Conservation (phyloP, 53 echinoderm and acorn worm species). For the Holothuria scabra region DNA sequence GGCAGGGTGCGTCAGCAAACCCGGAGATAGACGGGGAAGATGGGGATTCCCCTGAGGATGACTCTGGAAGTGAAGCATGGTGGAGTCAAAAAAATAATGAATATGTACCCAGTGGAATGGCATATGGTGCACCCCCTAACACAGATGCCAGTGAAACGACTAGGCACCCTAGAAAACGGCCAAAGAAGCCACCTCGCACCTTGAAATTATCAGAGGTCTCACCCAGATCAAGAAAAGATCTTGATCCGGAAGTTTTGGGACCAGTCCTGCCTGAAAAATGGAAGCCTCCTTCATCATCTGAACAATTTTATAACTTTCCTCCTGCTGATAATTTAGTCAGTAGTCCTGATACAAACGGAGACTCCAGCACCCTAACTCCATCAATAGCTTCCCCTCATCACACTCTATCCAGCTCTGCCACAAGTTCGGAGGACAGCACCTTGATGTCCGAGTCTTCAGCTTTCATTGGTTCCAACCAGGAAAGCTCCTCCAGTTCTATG, state of each 20-base stretch:
- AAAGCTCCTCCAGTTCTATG: constrained; percentile 85
- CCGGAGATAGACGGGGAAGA: not conserved
- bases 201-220: not conserved
- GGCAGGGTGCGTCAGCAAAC: not conserved
- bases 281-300: constrained; percentile 3
- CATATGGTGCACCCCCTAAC: not conserved
- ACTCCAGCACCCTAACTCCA: constrained; percentile 83
- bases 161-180: constrained; percentile 6
- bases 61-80: constrained; percentile 15
- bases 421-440: constrained; percentile 87
- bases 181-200: constrained; percentile 29
- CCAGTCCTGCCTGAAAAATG: constrained; percentile 36
- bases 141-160: constrained; percentile 16
- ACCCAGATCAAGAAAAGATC: not conserved
- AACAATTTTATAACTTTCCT: constrained; percentile 34
- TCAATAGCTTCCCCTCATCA: constrained; percentile 55
- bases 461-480: constrained; percentile 80
- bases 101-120: not conserved
- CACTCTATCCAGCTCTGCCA: constrained; percentile 56
- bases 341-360: constrained; percentile 69
- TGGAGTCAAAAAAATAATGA: constrained; percentile 33
- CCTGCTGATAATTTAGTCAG: constrained; percentile 38
- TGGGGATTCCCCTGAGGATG: constrained; percentile 14
- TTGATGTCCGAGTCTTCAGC: constrained; percentile 85
- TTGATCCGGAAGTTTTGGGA: not conserved